phyloP scores from a whole-genome alignment of 2,797 vertebrate genomes.

The Prionace glauca region DNA sequence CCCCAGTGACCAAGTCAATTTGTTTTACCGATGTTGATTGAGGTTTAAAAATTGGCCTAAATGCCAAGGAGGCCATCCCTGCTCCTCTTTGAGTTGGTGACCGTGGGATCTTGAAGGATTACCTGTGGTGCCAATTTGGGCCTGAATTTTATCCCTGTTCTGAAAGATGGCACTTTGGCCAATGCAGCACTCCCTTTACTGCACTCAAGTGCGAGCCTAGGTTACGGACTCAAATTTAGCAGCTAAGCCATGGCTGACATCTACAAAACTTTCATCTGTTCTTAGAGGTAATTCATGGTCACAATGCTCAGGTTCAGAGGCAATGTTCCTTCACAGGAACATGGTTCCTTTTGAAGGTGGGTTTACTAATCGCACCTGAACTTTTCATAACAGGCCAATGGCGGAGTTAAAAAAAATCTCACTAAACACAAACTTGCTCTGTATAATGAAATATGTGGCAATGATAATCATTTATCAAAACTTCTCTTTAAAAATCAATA shows the following conservation, averaged over 20 bases:
- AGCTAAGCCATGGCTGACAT: not conserved
- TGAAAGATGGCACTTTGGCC: not conserved
- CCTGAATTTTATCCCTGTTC: too few relatives aligned
- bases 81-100: not conserved
- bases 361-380: too few relatives aligned
- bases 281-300: not conserved
- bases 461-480: slow-evolving; percentile 24
- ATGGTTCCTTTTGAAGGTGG: not conserved
- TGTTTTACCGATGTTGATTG: not conserved
- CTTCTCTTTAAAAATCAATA: slow-evolving; percentile 16
- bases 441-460: not conserved
- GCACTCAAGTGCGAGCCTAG: not conserved
- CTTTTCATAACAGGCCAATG: not conserved
- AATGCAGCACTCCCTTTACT: not conserved
- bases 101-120: not conserved
- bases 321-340: not conserved
- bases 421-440: not conserved
- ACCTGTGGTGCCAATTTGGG: not conserved
- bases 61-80: not conserved
- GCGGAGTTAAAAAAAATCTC: not conserved
- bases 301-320: not conserved
- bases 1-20: too few relatives aligned
- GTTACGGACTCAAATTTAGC: not conserved
- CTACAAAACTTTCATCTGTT: not conserved
- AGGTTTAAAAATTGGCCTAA: not conserved